A percentile compares a stretch with the other conserved stretches of the same genome.
These are phyloP conservation scores for Peromyscus aztecus DNA, from an alignment of 2,797 vertebrate genomes.

Conservation along the genomic window DNA sequence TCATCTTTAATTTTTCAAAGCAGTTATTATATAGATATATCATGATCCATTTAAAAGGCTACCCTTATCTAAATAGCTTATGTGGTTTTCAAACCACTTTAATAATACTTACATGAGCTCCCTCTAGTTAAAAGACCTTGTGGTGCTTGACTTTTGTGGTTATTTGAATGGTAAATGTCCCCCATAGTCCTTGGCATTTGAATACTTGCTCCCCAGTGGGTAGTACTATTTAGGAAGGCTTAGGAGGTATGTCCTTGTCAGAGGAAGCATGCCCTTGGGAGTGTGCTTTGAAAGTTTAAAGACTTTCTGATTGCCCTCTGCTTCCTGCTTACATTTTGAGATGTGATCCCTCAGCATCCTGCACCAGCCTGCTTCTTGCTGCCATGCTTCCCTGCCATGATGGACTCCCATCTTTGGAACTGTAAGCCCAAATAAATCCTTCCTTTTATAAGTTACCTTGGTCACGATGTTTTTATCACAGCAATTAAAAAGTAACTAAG, in stretches of 20 bases:
- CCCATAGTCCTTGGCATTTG: neutral
- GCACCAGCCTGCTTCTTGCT: neutral
- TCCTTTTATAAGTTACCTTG: neutral
- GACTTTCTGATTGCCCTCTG: neutral
- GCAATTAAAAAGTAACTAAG: neutral
- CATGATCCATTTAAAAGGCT: neutral
- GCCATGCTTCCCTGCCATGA: neutral
- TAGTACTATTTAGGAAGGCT: neutral
- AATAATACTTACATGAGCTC: neutral
- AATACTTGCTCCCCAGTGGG: neutral
- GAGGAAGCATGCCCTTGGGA: no score
- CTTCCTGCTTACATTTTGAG: neutral
- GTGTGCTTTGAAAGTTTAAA: neutral
- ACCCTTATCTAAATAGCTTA: neutral
- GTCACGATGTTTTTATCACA: neutral
- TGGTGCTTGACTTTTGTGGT: neutral
- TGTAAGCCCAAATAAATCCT: neutral
- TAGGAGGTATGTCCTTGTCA: neutral
- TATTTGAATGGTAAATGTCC: neutral
- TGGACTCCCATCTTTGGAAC: neutral
- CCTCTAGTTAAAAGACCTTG: neutral
- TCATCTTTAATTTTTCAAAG: slow-evolving; percentile 27
- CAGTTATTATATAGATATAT: slow-evolving; percentile 9
- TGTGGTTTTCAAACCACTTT: neutral
- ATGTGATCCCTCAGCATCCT: neutral